Evolutionary conservation across 2,888 invertebrate genomes (phyloP), one percentile per base, ranked within the genome.

Genomic region (Patella ulyssiponensis): DNA sequence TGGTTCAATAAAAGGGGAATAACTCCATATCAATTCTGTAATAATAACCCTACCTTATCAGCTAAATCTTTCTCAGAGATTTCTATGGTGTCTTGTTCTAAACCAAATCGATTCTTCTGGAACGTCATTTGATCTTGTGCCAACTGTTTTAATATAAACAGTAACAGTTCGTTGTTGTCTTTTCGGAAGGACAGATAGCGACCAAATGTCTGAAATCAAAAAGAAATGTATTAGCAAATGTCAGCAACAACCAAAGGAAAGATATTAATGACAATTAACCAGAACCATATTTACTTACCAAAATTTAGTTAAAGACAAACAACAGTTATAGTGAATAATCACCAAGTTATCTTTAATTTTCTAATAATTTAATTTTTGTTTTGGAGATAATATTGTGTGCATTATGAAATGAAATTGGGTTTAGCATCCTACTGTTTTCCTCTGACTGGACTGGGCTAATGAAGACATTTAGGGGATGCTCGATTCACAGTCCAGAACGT

Each of bases 161-260:
- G 96, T 0, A 99, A 93, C 44, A 99, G 93, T 91, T 99, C 99
- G 87, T 97, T 96, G 93, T 98, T 97, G 92, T 99, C 98, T 88
- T 97, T 96, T 90, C 97, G 97, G 94, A 95, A 99, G 0, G 96
- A 93, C 72, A 99, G 93, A 92, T 98, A 98, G 84, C 96, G 95
- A 87, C 96, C 95, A 94, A 99, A 99, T 86, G 96, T 96, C 96
- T 97, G 93, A 81, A 88, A 85, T 51, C 71, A 71, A 44, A 44
- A 44, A 9, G 44, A 44, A 9, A 44, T 44, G 44, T 44, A 44
- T 44, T 44, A 44, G 44, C 7, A 44, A 44, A 44, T 44, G 9
- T 44, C 44, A 44, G 44, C 44, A 44, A 44, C 3, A 44, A 33
- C 3, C 33, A 44, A 44, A 44, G 44, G 44, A 44, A 44, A 9